Conservation (phyloP, 2,113 vertebrate genomes). For the Plestiodon gilberti region DNA sequence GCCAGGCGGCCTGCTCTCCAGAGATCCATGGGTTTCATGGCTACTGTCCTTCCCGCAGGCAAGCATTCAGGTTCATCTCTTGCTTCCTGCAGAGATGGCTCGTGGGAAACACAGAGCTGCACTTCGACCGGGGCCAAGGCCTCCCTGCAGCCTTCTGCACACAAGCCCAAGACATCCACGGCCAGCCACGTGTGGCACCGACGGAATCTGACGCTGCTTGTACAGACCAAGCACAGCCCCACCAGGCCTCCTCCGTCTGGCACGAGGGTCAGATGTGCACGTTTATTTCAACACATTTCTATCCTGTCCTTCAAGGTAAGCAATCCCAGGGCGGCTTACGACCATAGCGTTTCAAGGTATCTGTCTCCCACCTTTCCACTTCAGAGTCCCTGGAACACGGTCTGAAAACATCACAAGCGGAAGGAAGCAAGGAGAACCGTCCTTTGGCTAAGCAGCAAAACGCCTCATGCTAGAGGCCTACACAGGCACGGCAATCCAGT, state of each 20-base stretch:
- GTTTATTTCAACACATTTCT: no score
- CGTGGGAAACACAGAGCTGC: background rate
- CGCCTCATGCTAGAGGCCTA: background rate
- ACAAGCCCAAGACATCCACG: background rate
- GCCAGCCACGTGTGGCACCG: no score
- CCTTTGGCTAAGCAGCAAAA: background rate
- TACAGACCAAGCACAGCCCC: no score
- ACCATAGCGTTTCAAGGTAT: background rate
- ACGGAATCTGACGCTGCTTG: background rate
- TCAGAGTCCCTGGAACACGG: background rate
- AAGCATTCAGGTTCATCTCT: background rate
- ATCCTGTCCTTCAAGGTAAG: no score
- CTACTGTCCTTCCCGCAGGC: background rate
- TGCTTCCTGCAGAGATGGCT: background rate
- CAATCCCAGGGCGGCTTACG: no score
- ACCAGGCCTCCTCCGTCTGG: no score
- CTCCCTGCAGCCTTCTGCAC: fast-evolving
- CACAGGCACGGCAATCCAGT: background rate
- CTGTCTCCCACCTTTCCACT: no score
- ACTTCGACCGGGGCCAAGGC: background rate
- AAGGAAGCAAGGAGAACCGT: no score
- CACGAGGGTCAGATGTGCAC: background rate
- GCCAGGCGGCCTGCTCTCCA: background rate
- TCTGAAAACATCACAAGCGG: background rate
- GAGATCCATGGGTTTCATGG: no score